Evolutionary conservation across 2,888 invertebrate species (phyloP).

Genomic region (Stenurella melanura): DNA sequence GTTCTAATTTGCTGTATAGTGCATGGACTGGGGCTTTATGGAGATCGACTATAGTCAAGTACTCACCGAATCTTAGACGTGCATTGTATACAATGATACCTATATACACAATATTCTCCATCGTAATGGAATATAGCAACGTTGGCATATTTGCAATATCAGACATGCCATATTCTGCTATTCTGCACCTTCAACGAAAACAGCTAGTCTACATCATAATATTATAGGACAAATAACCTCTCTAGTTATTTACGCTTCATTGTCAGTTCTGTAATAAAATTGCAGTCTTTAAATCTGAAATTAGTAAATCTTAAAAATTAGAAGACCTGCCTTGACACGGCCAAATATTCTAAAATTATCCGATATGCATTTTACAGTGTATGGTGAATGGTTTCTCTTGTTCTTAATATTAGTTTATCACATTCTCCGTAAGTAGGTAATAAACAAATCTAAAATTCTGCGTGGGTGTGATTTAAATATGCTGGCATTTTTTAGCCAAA

Average conservation of each 20-base stretch:
- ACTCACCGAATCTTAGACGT: conserved; percentile 3
- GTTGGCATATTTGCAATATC: conserved; percentile 14
- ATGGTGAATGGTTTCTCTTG: too few relatives aligned
- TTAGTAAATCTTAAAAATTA: too few relatives aligned
- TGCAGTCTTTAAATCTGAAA: too few relatives aligned
- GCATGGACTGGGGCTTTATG: background rate
- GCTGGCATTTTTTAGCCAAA: too few relatives aligned
- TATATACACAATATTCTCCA: conserved; percentile 16
- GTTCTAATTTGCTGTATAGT: background rate
- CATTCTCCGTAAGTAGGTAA: too few relatives aligned
- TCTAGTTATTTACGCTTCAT: background rate
- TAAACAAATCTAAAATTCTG: too few relatives aligned
- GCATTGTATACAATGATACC: conserved; percentile 19
- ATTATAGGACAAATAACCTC: conserved; percentile 5
- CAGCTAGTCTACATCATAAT: background rate
- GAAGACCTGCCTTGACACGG: too few relatives aligned
- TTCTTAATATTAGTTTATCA: too few relatives aligned
- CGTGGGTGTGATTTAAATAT: too few relatives aligned
- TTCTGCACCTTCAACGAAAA: conserved; percentile 1
- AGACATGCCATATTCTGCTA: conserved; percentile 7
- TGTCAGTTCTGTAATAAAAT: background rate
- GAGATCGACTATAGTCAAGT: background rate
- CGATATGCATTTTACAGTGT: too few relatives aligned
- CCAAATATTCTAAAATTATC: too few relatives aligned
- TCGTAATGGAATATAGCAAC: background rate